These are phyloP conservation scores for Volucella bombylans DNA, from an alignment of 2,888 invertebrate genomes.

Conservation along the genomic window DNA sequence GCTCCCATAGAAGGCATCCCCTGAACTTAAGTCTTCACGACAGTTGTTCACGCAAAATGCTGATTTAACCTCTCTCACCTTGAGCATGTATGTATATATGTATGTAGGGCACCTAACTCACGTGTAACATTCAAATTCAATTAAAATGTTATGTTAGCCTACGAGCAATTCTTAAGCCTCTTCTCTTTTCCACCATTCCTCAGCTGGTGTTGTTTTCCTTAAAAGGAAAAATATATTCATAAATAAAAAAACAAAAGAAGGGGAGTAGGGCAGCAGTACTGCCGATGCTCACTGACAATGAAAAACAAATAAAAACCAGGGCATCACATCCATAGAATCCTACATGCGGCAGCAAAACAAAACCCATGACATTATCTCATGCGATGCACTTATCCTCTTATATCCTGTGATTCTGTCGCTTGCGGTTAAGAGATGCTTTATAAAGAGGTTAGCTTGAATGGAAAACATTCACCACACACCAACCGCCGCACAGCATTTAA, in stretches of 20 bases:
- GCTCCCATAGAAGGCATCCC: too few species aligned
- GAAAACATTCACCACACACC: slow-evolving; percentile 66
- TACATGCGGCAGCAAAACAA: slow-evolving; percentile 59
- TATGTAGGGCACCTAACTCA: not conserved
- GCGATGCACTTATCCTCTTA: slow-evolving; percentile 72
- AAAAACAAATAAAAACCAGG: slow-evolving; percentile 42
- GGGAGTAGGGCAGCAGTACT: not conserved
- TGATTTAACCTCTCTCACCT: too few species aligned
- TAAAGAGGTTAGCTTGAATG: slow-evolving; percentile 72
- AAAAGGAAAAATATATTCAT: not conserved
- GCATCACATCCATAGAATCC: not conserved
- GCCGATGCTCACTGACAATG: not conserved
- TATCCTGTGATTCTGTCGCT: slow-evolving; percentile 73
- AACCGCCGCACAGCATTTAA: slow-evolving; percentile 75
- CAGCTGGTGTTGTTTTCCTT: not conserved
- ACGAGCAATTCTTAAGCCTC: slow-evolving; percentile 10
- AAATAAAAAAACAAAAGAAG: not conserved
- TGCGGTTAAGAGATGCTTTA: slow-evolving; percentile 71
- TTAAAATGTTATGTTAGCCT: slow-evolving; percentile 27
- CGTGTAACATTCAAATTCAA: slow-evolving; percentile 21
- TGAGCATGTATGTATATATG: too few species aligned
- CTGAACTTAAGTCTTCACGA: too few species aligned
- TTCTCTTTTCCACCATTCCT: slow-evolving; percentile 13
- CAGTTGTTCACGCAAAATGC: too few species aligned
- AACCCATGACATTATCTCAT: slow-evolving; percentile 70